A percentile compares a stretch with the other conserved stretches of the same genome.
phyloP scores from a whole-genome alignment of 2,113 vertebrate genomes.

The Tapirus terrestris region DNA sequence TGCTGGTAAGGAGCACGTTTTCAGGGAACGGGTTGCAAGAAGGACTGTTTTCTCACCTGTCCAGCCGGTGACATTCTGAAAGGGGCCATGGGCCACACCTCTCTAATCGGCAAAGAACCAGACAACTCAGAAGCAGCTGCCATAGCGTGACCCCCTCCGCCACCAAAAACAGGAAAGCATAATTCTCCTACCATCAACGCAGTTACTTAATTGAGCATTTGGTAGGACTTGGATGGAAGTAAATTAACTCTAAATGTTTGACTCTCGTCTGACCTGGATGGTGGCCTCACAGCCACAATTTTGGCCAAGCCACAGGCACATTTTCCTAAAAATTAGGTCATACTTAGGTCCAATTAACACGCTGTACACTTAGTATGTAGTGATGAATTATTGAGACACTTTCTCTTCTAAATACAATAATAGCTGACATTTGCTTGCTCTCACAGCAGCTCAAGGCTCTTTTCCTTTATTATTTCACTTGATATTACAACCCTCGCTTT shows the following conservation, averaged over 20 bases:
- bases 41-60: neutral
- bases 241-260: neutral
- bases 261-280: neutral
- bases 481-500: neutral
- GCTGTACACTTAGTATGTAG: fast-evolving
- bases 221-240: neutral
- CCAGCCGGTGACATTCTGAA: neutral
- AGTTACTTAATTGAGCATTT: neutral
- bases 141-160: neutral
- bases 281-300: neutral
- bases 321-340: neutral
- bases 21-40: neutral
- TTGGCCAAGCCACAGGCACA: neutral
- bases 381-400: neutral
- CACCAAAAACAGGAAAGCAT: neutral
- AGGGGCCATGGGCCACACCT: neutral
- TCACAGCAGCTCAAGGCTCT: neutral
- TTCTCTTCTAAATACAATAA: neutral
- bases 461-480: neutral
- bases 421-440: neutral
- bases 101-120: neutral
- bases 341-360: neutral
- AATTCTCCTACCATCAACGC: neutral
- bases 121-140: too few species aligned
- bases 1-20: neutral